phyloP scores from a whole-genome alignment of 2,888 invertebrate species.

The Machimus rusticus region DNA sequence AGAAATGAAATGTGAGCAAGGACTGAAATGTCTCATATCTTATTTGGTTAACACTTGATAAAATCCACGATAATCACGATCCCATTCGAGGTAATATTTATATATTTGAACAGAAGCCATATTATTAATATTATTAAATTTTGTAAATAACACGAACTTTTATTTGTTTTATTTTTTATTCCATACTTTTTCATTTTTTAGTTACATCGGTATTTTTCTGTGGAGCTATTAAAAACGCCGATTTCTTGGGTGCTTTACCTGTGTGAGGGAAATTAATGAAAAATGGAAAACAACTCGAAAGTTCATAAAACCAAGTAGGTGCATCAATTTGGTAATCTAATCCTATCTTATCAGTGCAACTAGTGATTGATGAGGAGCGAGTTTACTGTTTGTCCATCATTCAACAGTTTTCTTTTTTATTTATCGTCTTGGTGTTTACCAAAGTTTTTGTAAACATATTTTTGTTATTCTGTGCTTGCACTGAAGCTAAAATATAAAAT shows the following conservation, averaged over 20 bases:
- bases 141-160: conserved; percentile 29
- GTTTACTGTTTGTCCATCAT: neutral
- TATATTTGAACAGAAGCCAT: conserved; percentile 27
- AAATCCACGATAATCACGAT: neutral
- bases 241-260: neutral
- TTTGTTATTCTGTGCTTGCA: neutral
- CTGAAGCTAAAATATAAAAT: neutral
- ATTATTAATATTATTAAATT: conserved; percentile 40
- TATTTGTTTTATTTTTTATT: conserved; percentile 17
- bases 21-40: neutral
- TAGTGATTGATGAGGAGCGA: neutral
- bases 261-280: neutral
- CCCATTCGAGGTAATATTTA: conserved; percentile 4
- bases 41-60: conserved; percentile 3
- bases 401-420: neutral
- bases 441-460: neutral
- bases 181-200: neutral
- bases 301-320: neutral
- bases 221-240: neutral
- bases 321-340: neutral
- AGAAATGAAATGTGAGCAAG: neutral
- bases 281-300: neutral
- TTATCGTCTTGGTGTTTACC: neutral
- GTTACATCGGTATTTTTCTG: neutral
- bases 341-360: neutral